phyloP scores from a whole-genome alignment of 2,797 vertebrate genomes.

The Gymnocypris eckloni region DNA sequence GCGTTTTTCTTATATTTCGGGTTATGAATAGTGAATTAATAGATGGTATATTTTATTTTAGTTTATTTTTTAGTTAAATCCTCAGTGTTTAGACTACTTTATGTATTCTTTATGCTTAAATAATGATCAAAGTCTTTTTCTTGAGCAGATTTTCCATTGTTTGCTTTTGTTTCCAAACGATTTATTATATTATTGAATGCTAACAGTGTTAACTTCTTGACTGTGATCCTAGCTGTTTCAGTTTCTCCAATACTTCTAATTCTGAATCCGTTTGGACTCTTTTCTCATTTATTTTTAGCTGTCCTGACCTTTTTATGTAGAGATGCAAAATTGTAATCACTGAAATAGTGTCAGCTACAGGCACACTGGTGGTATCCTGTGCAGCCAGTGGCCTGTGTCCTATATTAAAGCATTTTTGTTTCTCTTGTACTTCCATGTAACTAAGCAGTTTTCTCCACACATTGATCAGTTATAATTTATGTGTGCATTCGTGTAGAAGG shows the following conservation, averaged over 20 bases:
- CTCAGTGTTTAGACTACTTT: neutral
- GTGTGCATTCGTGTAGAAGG: slow-evolving; percentile 7
- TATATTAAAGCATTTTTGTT: neutral
- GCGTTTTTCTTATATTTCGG: neutral
- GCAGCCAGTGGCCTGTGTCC: neutral
- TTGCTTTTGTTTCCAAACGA: neutral
- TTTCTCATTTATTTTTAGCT: neutral
- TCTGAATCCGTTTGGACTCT: neutral
- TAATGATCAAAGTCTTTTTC: neutral
- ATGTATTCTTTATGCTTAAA: neutral
- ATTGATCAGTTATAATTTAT: slow-evolving; percentile 19
- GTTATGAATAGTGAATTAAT: neutral
- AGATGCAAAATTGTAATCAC: neutral
- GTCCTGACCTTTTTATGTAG: slow-evolving; percentile 5
- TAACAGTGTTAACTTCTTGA: neutral
- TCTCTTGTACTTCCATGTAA: slow-evolving; percentile 8
- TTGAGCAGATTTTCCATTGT: neutral
- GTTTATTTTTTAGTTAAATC: neutral
- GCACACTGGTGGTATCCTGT: neutral
- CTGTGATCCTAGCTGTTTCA: neutral
- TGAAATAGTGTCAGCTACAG: neutral
- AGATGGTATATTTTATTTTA: neutral
- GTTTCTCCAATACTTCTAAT: slow-evolving; percentile 4
- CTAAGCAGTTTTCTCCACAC: slow-evolving; percentile 3
- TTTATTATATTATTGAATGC: neutral